Percentiles rank a stretch among this genome's conserved stretches.
Evolutionary conservation across 2,888 invertebrate species (phyloP).

Genomic region (Agrochola circellaris): DNA sequence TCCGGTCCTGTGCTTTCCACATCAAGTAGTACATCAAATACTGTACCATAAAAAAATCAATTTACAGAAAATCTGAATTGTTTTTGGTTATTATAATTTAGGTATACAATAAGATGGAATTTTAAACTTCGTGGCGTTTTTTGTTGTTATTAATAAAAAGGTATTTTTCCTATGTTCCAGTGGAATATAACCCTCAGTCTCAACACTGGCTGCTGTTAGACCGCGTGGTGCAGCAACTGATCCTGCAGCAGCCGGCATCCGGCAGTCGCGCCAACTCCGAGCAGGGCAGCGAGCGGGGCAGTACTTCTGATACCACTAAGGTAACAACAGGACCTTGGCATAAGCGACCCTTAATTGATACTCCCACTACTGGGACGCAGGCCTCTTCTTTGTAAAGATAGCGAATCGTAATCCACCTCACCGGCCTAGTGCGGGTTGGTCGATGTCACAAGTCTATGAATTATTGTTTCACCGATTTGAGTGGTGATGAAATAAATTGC

Average conservation of each 20-base stretch:
- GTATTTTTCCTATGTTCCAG: constrained; percentile 80
- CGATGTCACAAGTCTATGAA: background rate
- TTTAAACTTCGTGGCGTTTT: background rate
- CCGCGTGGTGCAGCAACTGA: constrained; percentile 97
- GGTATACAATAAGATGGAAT: background rate
- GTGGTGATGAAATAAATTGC: background rate
- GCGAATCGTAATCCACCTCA: background rate
- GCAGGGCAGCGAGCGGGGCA: constrained; percentile 79
- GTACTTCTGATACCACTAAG: constrained; percentile 79
- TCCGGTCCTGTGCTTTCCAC: too few relatives aligned
- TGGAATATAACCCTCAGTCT: constrained; percentile 96
- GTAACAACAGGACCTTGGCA: constrained; percentile 62
- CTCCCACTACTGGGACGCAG: background rate
- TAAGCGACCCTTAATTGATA: background rate
- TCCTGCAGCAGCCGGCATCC: constrained; percentile 93
- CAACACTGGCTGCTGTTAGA: constrained; percentile 99
- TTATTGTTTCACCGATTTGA: too few relatives aligned
- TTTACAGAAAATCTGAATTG: background rate
- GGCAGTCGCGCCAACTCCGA: constrained; percentile 83
- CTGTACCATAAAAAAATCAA: background rate
- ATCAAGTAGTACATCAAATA: background rate
- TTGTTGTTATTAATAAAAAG: background rate
- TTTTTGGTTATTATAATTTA: too few relatives aligned
- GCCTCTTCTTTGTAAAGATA: background rate
- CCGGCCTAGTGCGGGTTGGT: background rate